phyloP scores from a whole-genome alignment of 2,888 invertebrate genomes.

The Reticulitermes lucifugus region DNA sequence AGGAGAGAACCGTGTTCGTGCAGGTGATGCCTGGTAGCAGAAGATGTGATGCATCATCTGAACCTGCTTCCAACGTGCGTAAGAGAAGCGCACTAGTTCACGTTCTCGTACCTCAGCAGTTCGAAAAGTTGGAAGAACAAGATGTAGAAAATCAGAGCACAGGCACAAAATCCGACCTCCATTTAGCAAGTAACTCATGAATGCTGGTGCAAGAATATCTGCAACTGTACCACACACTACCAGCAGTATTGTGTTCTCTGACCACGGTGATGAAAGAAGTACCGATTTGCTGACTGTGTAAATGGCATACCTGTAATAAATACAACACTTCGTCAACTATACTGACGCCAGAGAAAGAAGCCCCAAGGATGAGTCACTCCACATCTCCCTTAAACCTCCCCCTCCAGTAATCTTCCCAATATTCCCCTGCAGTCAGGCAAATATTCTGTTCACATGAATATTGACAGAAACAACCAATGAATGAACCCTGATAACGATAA shows the following conservation, averaged over 20 bases:
- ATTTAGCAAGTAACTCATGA: constrained; percentile 76
- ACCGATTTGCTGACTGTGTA: constrained; percentile 63
- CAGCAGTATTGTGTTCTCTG: constrained; percentile 76
- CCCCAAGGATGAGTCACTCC: no score
- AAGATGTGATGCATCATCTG: constrained; percentile 88
- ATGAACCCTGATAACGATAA: no score
- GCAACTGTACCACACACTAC: constrained; percentile 83
- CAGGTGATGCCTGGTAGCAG: constrained; percentile 88
- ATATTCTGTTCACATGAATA: no score
- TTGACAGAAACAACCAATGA: no score
- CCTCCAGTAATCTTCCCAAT: no score
- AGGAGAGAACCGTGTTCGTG: constrained; percentile 58
- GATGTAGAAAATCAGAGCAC: constrained; percentile 83
- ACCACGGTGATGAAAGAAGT: constrained; percentile 68
- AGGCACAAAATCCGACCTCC: constrained; percentile 83
- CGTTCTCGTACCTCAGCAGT: constrained; percentile 88
- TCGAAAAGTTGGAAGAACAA: constrained; percentile 82
- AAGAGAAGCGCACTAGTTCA: constrained; percentile 85
- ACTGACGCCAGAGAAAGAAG: no score
- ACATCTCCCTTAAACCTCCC: no score
- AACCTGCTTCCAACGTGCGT: constrained; percentile 85
- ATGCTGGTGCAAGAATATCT: constrained; percentile 72
- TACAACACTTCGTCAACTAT: no score
- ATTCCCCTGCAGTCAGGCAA: no score
- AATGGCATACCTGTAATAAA: constrained; percentile 62